phyloP scores from a whole-genome alignment of 2,797 vertebrate species.

The Cottoperca gobio region DNA sequence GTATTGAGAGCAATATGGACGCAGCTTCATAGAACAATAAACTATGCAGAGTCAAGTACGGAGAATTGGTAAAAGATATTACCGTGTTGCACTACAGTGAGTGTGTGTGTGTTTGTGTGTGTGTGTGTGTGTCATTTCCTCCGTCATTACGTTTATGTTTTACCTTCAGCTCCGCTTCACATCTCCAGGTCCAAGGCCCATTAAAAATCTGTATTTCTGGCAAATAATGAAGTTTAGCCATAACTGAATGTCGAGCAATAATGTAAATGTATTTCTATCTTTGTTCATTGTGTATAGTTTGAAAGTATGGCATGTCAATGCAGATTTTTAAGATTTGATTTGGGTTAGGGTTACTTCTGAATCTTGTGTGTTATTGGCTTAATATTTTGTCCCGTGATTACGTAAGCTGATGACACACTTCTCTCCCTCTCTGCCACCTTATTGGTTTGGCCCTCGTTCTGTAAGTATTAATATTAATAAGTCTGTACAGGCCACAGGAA shows the following conservation, averaged over 20 bases:
- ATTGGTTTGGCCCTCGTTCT: slow-evolving; percentile 81
- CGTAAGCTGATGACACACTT: slow-evolving; percentile 81
- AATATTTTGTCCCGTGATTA: slow-evolving; percentile 76
- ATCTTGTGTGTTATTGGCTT: slow-evolving; percentile 6
- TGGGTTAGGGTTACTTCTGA: slow-evolving; percentile 55
- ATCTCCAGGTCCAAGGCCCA: slow-evolving; percentile 87
- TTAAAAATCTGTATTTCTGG: slow-evolving; percentile 61
- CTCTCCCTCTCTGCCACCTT: slow-evolving; percentile 78
- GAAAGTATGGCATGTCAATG: slow-evolving; percentile 89
- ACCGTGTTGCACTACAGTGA: slow-evolving; percentile 1
- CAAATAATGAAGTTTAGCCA: slow-evolving; percentile 82
- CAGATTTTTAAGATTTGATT: slow-evolving; percentile 83
- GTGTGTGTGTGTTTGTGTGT: not conserved
- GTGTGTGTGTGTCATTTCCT: not conserved
- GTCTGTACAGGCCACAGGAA: slow-evolving; percentile 89
- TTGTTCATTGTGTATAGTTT: slow-evolving; percentile 87
- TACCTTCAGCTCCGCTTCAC: slow-evolving; percentile 31
- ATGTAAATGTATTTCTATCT: slow-evolving; percentile 85
- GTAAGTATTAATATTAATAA: slow-evolving; percentile 85
- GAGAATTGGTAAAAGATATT: not conserved
- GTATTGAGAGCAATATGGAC: slow-evolving; percentile 29
- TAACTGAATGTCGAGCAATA: slow-evolving; percentile 95
- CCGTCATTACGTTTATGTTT: not conserved
- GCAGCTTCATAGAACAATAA: not conserved
- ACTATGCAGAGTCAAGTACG: slow-evolving; percentile 27